phyloP scores from a whole-genome alignment of 2,797 vertebrate genomes.

The Champsocephalus gunnari region DNA sequence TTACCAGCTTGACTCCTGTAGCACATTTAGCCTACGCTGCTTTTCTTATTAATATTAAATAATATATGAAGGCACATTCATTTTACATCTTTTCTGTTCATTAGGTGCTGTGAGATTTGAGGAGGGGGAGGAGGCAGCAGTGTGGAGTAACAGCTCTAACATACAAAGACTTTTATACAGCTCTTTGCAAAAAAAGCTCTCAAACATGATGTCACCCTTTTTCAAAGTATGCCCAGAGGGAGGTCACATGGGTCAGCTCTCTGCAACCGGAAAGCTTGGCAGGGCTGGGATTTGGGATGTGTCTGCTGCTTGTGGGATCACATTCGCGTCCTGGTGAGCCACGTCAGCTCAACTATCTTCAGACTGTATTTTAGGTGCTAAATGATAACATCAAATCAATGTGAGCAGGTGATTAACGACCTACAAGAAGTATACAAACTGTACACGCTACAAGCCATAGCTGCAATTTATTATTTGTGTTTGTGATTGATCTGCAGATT shows the following conservation, averaged over 20 bases:
- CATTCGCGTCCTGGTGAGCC: slow-evolving; percentile 62
- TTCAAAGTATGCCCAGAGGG: slow-evolving; percentile 51
- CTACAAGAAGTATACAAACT: background rate
- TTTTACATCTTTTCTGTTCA: slow-evolving; percentile 80
- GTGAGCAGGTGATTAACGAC: background rate
- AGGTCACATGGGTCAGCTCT: slow-evolving; percentile 61
- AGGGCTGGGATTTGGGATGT: slow-evolving; percentile 58
- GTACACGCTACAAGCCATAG: no score
- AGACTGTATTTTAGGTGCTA: slow-evolving; percentile 11
- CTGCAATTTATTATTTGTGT: no score
- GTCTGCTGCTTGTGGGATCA: slow-evolving; percentile 46
- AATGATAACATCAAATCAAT: background rate
- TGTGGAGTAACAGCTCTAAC: slow-evolving; percentile 13
- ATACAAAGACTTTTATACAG: slow-evolving; percentile 25
- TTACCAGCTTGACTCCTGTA: slow-evolving; percentile 55
- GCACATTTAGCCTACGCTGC: slow-evolving; percentile 61
- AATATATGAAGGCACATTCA: slow-evolving; percentile 76
- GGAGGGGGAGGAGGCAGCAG: slow-evolving; percentile 22
- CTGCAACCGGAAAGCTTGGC: slow-evolving; percentile 52
- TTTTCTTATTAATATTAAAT: slow-evolving; percentile 77
- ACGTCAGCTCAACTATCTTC: slow-evolving; percentile 72
- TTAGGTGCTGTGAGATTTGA: slow-evolving; percentile 57
- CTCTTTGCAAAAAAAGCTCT: slow-evolving; percentile 43
- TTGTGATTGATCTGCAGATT: no score
- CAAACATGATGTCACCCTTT: slow-evolving; percentile 73